Evolutionary conservation across 2,888 invertebrate genomes (phyloP).

Genomic region (Volucella inflata): DNA sequence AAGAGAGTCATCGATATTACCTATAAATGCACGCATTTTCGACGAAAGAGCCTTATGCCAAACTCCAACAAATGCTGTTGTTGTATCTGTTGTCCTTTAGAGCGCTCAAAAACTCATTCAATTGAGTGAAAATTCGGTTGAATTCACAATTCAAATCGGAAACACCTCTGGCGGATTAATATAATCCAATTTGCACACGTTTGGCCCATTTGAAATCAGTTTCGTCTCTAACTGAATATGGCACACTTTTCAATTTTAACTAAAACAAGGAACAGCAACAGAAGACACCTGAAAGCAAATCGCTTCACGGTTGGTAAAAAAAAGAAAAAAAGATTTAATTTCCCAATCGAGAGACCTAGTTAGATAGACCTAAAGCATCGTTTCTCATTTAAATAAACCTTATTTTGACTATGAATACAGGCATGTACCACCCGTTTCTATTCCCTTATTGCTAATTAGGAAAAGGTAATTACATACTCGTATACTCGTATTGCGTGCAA

Average conservation of each 20-base stretch:
- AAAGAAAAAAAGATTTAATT: constrained; percentile 31
- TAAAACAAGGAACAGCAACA: not conserved
- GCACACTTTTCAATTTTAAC: not conserved
- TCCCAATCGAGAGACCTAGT: constrained; percentile 34
- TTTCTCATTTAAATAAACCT: not conserved
- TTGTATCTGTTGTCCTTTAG: no score
- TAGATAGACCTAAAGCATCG: not conserved
- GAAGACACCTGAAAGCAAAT: constrained; percentile 38
- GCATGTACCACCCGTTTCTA: not conserved
- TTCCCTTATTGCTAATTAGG: constrained; percentile 57
- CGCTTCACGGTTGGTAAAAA: constrained; percentile 34
- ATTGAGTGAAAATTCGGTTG: no score
- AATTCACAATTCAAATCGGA: not conserved
- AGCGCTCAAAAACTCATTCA: no score
- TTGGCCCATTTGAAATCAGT: constrained; percentile 3
- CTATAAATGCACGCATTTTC: no score
- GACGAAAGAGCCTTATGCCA: no score
- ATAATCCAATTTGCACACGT: constrained; percentile 3
- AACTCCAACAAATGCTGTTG: no score
- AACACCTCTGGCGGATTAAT: not conserved
- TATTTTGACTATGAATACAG: not conserved
- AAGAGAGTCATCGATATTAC: no score
- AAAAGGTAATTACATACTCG: constrained; percentile 68
- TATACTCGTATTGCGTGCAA: constrained; percentile 38
- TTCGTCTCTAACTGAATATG: not conserved